A percentile compares a stretch with the other conserved stretches of the same genome.
phyloP scores from a whole-genome alignment of 2,113 vertebrate genomes.

The Synodontis membranacea region DNA sequence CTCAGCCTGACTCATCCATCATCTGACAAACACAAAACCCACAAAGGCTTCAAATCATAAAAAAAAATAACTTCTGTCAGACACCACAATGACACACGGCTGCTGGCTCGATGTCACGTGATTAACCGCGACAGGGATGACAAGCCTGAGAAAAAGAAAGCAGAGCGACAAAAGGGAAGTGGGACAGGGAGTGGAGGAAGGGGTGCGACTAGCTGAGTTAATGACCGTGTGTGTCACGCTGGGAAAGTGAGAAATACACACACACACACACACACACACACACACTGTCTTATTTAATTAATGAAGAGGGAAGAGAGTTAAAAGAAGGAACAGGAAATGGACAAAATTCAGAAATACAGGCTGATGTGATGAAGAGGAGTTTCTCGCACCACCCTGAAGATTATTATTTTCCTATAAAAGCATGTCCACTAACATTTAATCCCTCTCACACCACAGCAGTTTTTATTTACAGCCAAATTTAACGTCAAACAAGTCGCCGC shows the following conservation, averaged over 20 bases:
- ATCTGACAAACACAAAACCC: not conserved
- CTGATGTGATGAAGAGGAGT: too few relatives aligned
- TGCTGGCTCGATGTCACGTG: not conserved
- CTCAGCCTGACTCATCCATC: not conserved
- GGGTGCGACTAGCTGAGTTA: not conserved
- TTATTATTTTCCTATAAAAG: not conserved
- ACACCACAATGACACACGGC: constrained; percentile 19
- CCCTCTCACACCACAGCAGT: too few relatives aligned
- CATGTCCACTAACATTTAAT: too few relatives aligned
- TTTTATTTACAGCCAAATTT: too few relatives aligned
- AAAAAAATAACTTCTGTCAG: not conserved
- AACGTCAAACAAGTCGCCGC: too few relatives aligned
- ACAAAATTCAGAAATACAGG: not conserved
- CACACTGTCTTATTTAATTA: not conserved
- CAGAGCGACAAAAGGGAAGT: not conserved
- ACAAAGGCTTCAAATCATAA: not conserved
- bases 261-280: too few relatives aligned
- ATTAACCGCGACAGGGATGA: not conserved
- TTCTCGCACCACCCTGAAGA: too few relatives aligned
- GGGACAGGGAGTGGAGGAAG: not conserved
- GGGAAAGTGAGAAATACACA: not conserved
- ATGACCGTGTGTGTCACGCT: not conserved
- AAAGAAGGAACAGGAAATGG: not conserved
- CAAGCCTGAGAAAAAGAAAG: not conserved
- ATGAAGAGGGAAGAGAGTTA: not conserved